Conservation (phyloP, 2,113 vertebrate species). For the Phylloscopus whistleri region DNA sequence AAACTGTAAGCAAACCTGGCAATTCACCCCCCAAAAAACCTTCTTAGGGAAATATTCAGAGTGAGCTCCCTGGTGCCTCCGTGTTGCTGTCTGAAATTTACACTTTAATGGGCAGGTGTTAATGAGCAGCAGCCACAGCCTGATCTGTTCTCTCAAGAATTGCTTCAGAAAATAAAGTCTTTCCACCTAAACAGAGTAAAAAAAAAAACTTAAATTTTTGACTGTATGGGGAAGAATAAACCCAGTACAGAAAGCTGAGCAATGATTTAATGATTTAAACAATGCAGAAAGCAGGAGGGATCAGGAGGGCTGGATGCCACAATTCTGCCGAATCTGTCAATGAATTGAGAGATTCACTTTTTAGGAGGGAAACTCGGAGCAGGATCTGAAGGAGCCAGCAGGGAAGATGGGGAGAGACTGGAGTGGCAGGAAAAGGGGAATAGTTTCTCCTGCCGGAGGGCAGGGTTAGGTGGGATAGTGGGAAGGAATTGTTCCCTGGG, state of each 20-base stretch:
- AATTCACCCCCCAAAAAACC: not conserved
- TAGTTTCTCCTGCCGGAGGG: not conserved
- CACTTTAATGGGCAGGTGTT: not conserved
- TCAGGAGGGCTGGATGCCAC: not conserved
- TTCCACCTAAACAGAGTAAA: not conserved
- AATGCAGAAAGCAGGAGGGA: not conserved
- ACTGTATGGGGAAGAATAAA: not conserved
- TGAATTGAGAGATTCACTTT: not conserved
- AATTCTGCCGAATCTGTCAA: not conserved
- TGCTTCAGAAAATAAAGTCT: not conserved
- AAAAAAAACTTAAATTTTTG: not conserved
- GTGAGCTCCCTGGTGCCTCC: not conserved
- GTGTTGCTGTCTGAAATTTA: not conserved
- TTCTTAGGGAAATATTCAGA: not conserved
- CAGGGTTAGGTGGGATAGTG: accelerated
- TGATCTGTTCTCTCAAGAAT: not conserved
- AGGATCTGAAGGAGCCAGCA: not conserved
- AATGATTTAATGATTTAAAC: not conserved
- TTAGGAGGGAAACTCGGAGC: not conserved
- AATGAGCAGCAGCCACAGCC: not conserved
- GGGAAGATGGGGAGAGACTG: not conserved
- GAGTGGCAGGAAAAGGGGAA: not conserved
- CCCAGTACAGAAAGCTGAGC: not conserved
- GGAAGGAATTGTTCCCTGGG: accelerated
- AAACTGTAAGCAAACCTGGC: not conserved